phyloP scores from a whole-genome alignment of 2,888 invertebrate species.

The Metopia argyrocephala region DNA sequence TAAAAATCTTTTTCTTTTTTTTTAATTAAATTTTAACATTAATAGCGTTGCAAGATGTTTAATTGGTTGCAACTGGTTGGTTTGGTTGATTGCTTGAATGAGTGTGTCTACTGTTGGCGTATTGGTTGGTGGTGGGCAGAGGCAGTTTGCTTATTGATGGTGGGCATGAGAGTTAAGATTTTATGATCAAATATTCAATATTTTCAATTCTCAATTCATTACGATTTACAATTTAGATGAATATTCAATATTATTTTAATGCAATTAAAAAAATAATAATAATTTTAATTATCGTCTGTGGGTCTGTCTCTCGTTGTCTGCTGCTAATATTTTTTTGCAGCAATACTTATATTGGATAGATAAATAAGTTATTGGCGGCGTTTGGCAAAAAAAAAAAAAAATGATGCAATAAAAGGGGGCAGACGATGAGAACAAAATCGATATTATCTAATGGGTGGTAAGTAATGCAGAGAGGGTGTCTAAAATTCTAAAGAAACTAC shows the following conservation, averaged over 20 bases:
- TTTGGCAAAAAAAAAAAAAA: too few relatives aligned
- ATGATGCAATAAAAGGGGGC: too few relatives aligned
- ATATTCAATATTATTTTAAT: slow-evolving; percentile 50
- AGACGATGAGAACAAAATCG: too few relatives aligned
- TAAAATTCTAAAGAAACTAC: too few relatives aligned
- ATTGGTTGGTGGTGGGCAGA: not conserved
- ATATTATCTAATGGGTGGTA: too few relatives aligned
- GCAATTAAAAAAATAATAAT: slow-evolving; percentile 38
- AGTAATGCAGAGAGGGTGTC: too few relatives aligned
- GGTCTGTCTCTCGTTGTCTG: slow-evolving; percentile 36
- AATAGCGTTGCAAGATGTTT: slow-evolving; percentile 39
- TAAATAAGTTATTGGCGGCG: not conserved
- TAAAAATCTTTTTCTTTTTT: not conserved
- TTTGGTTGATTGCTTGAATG: not conserved
- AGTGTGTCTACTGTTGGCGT: not conserved
- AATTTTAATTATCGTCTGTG: slow-evolving; percentile 42
- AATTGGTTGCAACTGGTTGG: slow-evolving; percentile 60
- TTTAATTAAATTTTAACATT: not conserved
- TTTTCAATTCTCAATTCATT: slow-evolving; percentile 2
- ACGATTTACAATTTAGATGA: not conserved
- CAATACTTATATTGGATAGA: not conserved
- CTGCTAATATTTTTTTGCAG: not conserved
- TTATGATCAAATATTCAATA: slow-evolving; percentile 1
- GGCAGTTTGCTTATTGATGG: too few relatives aligned
- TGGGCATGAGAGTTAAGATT: slow-evolving; percentile 1